phyloP scores from a whole-genome alignment of 2,888 invertebrate genomes.

The Troides helena region DNA sequence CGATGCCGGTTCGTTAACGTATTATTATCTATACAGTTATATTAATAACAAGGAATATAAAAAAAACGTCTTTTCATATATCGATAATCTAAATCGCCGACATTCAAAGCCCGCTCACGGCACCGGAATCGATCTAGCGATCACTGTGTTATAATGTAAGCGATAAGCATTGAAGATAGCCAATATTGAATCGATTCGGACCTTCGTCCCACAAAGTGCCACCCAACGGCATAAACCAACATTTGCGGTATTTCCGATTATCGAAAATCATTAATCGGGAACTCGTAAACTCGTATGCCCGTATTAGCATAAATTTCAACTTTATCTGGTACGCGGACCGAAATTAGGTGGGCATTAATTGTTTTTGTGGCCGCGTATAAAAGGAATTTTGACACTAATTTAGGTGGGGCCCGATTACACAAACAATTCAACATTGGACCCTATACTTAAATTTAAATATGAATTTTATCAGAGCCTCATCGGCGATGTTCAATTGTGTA shows the following conservation, averaged over 20 bases:
- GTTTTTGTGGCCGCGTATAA: conserved; percentile 49
- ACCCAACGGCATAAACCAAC: conserved; percentile 49
- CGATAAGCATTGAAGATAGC: too few relatives aligned
- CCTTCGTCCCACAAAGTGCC: conserved; percentile 40
- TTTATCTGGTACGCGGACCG: conserved; percentile 58
- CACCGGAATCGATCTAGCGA: too few relatives aligned
- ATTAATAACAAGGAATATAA: too few relatives aligned
- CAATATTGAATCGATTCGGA: conserved; percentile 3
- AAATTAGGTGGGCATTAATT: conserved; percentile 62
- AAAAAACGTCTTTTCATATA: too few relatives aligned
- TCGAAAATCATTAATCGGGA: conserved; percentile 58
- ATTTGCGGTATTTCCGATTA: conserved; percentile 73
- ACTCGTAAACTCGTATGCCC: conserved; percentile 52
- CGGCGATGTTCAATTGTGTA: conserved; percentile 25
- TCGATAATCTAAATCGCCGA: too few relatives aligned
- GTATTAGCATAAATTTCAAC: conserved; percentile 69
- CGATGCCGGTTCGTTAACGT: too few relatives aligned
- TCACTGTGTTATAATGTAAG: too few relatives aligned
- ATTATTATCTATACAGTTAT: too few relatives aligned
- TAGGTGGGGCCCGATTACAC: conserved; percentile 17
- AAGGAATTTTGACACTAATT: conserved; percentile 32
- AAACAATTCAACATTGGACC: conserved; percentile 30
- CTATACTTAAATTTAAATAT: conserved; percentile 8
- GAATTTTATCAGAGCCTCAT: conserved; percentile 12
- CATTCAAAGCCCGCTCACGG: too few relatives aligned